Evolutionary conservation across 2,797 vertebrate genomes (phyloP), one percentile per base, ranked within the genome.

Genomic region (Sebastes steindachneri): DNA sequence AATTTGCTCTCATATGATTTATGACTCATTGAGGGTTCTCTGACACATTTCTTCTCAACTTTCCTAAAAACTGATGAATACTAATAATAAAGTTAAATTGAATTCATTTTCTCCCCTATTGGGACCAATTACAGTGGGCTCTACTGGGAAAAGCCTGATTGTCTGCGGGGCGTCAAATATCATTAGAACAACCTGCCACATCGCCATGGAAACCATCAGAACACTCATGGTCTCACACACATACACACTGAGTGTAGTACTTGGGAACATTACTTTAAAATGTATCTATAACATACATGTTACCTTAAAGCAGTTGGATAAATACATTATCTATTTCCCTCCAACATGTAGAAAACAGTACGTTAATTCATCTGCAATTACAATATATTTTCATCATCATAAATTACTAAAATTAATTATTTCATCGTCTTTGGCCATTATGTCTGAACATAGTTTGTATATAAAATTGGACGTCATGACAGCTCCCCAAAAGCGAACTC

Each of bases 51-150:
- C 71, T 71, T 66, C 77, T 86, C 84, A 88, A 86, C 80, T 87
- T 89, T 80, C 81, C 84, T 35, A 15, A 87, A 77, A 84, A 86
- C 88, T 80, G 75, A 89, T 84, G 86, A 93, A 90, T 88, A 74
- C 88, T 91, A 90, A 91, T 93, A 86, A 91, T 90, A 90, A 89
- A 89, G 80, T 92, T 88, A 85, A 92, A 94, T 89, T 88, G 73
- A 90, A 93, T 92, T 90, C 31, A 91, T 92, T 88, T 78, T 86
- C 88, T 88, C 82, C 80, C 90, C 90, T 88, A 79, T 82, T 89
- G 91, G 87, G 92, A 90, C 83, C 91, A 92, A 92, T 94, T 92
- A 92, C 86, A 79, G 19, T 12, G 28, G 55, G 63, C 68, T 83
- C 88, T 84, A 82, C 72, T 80, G 89, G 84, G 90, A 74, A 69